Conservation (phyloP, 2,888 invertebrate species). For the Dusona sp. region DNA sequence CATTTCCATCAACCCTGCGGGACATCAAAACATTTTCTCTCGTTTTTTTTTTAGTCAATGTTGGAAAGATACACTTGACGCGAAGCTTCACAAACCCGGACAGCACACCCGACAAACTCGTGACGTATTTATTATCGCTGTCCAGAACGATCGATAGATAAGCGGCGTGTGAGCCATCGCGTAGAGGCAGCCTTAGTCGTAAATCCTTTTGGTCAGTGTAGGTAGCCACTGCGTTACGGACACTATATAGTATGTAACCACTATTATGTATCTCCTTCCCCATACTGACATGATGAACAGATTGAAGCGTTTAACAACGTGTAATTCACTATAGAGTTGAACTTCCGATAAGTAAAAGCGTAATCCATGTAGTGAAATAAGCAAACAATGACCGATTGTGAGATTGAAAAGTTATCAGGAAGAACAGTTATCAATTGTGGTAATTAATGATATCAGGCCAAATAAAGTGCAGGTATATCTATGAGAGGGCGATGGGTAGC, state of each 20-base stretch:
- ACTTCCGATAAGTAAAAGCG: constrained; percentile 8
- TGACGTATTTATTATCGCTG: constrained; percentile 60
- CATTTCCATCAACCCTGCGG: background rate
- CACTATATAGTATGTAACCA: background rate
- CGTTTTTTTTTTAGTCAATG: constrained; percentile 15
- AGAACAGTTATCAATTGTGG: background rate
- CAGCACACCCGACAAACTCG: constrained; percentile 29
- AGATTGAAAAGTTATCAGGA: background rate
- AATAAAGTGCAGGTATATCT: background rate
- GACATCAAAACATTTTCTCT: constrained; percentile 2
- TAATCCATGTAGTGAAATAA: background rate
- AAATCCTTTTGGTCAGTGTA: constrained; percentile 49
- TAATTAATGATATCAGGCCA: background rate
- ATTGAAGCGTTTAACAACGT: constrained; percentile 28
- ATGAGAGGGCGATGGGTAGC: background rate
- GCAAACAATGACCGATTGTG: background rate
- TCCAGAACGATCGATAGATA: constrained; percentile 57
- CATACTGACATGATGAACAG: constrained; percentile 33
- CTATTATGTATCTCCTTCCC: constrained; percentile 34
- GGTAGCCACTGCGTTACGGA: constrained; percentile 15
- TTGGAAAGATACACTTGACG: constrained; percentile 25
- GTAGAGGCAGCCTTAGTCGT: constrained; percentile 46
- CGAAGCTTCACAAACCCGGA: constrained; percentile 12
- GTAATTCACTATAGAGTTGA: background rate
- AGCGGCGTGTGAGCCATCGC: constrained; percentile 47